Evolutionary conservation across 2,797 vertebrate species (phyloP).

Genomic region (Manis crassicaudata): DNA sequence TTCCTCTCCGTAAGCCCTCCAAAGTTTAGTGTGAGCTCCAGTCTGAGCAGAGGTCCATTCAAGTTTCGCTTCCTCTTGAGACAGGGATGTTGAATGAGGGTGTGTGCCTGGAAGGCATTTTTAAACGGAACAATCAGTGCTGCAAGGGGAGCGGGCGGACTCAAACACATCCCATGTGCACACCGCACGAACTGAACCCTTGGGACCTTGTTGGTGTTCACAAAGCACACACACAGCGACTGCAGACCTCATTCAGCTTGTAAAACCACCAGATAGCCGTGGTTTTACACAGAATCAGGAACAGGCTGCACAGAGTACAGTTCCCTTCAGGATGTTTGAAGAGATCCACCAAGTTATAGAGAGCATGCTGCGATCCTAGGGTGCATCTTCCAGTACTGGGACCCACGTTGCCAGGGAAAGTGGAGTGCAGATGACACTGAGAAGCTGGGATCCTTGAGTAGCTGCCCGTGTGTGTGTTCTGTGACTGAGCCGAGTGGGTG

Average conservation of each 20-base stretch:
- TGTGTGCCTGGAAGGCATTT: background rate
- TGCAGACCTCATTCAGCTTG: background rate
- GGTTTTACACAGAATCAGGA: background rate
- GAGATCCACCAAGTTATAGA: background rate
- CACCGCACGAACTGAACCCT: background rate
- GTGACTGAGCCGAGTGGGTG: background rate
- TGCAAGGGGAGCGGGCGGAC: background rate
- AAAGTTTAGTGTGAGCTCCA: too few species aligned
- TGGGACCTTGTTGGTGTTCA: background rate
- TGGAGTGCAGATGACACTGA: background rate
- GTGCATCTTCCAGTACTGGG: background rate
- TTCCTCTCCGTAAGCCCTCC: background rate
- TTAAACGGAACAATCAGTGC: background rate
- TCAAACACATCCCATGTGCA: background rate
- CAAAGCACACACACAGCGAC: background rate
- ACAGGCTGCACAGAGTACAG: background rate
- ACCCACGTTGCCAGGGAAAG: constrained; percentile 11
- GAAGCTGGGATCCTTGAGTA: background rate
- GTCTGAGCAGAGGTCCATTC: background rate
- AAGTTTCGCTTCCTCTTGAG: background rate
- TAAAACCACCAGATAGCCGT: background rate
- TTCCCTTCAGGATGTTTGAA: background rate
- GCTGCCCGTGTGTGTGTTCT: background rate
- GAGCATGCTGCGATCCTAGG: background rate
- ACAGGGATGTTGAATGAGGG: background rate